Base-by-base conservation (phyloP, 2,113 vertebrate genomes). In the Trinectes maculatus region DNA sequence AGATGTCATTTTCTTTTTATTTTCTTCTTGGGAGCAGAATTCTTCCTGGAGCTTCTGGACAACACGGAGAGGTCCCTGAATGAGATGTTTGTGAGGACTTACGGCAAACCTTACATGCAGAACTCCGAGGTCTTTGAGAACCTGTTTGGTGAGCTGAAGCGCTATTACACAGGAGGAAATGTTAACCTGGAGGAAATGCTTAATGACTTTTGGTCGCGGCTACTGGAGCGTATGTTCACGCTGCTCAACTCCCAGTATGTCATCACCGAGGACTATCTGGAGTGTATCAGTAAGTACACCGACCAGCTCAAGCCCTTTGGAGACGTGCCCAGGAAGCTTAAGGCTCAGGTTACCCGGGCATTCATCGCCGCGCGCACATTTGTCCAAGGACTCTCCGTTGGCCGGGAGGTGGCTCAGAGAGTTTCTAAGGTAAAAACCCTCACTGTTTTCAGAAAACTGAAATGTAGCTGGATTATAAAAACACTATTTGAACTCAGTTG, bases 121-220 rank as follows among this genome's bases (percentile, higher is more conserved):
- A 98, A 99, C 85, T 94, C 96, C 0, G 96, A 99, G 79, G 95
- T 99, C n/a, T 99, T 99, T 86, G 94, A 95, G 91, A 96, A 98
- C 77, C 95, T 99, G 76, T 99, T 99, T 70, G 91, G 94, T 0
- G 97, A 99, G 81, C 93, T 99, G 48, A 96, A 96, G 74, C 92
- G 96, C 0, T 99, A 99, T 72, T 99, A 99, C 89, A 97, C 95
- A 0, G 96, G 95, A 9, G 98, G 98, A 34, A 97, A 98, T 0
- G 96, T 99, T 22, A 98, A 98, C 85, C 87, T 99, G 85, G 96
- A 99, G 77, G 95, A 98, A 80, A 97, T 98, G 96, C 93, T 99
- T 53, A 96, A 96, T 1, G 97, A 99, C 85, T 99, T 99, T 87
- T 99, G 96, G 97, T 94, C 97, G 1, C 92, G 95, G 51, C 92